A percentile compares a stretch with the other conserved stretches of the same genome.
Evolutionary conservation across 2,113 vertebrate species (phyloP).

Genomic region (Pseudopodoces humilis): DNA sequence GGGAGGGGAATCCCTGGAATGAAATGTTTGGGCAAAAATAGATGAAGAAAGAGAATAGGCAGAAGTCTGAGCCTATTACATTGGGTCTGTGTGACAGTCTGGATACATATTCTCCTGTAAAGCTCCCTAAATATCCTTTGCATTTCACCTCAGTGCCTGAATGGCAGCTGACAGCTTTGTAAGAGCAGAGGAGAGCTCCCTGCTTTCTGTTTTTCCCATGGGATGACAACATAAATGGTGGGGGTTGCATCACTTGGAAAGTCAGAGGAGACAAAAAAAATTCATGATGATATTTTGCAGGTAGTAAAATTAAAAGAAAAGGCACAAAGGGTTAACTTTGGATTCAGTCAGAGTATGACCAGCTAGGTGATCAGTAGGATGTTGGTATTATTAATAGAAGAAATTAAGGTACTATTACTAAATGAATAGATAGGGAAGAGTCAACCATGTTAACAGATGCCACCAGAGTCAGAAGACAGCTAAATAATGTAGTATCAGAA

Average conservation of each 20-base stretch:
- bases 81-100: background rate
- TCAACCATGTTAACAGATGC: background rate
- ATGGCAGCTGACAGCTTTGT: background rate
- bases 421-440: background rate
- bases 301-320: background rate
- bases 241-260: background rate
- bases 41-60: background rate
- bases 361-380: background rate
- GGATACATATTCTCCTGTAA: background rate
- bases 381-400: background rate
- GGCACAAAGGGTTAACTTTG: background rate
- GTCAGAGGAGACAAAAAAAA: background rate
- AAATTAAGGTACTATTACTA: background rate
- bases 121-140: background rate
- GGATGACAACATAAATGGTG: background rate
- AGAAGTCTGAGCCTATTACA: background rate
- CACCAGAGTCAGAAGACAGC: background rate
- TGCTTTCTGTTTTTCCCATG: background rate
- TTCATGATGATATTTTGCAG: background rate
- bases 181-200: background rate
- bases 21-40: background rate
- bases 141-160: background rate
- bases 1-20: background rate
- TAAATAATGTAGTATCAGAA: conserved; percentile 29
- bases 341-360: background rate